Conservation (phyloP, 1,140 invertebrate species). For the Pseudomyrmex gracilis region DNA sequence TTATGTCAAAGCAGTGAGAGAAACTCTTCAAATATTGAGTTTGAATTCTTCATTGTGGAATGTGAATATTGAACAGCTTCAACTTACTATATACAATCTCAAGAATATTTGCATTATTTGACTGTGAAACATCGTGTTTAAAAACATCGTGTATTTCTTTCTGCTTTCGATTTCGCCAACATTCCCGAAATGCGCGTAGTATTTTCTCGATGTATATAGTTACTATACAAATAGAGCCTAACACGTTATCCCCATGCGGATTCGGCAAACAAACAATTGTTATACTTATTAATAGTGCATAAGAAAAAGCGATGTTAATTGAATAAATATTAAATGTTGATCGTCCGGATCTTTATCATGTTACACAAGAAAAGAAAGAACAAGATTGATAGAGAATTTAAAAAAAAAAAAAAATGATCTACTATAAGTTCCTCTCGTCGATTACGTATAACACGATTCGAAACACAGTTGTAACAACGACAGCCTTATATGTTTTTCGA, state of each 20-base stretch:
- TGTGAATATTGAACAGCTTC: slow-evolving; percentile 71
- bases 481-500: not conserved
- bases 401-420: not conserved
- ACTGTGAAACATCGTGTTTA: slow-evolving; percentile 44
- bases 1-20: slow-evolving; percentile 16
- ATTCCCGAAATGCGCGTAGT: slow-evolving; percentile 63
- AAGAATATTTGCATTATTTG: slow-evolving; percentile 64
- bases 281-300: slow-evolving; percentile 57
- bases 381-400: slow-evolving; percentile 13
- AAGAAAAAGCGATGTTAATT: slow-evolving; percentile 63
- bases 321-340: slow-evolving; percentile 74
- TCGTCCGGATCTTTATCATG: slow-evolving; percentile 64
- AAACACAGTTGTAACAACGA: slow-evolving; percentile 31
- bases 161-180: slow-evolving; percentile 60
- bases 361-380: slow-evolving; percentile 44
- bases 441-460: slow-evolving; percentile 21
- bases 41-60: slow-evolving; percentile 52
- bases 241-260: slow-evolving; percentile 42
- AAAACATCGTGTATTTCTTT: slow-evolving; percentile 28
- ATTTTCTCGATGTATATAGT: slow-evolving; percentile 67
- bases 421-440: slow-evolving; percentile 2
- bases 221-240: not conserved
- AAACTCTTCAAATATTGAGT: slow-evolving; percentile 23
- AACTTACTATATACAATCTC: not conserved
- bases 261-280: slow-evolving; percentile 61